Base-by-base conservation (phyloP, 2,113 vertebrate genomes). In the Poicephalus gulielmi region DNA sequence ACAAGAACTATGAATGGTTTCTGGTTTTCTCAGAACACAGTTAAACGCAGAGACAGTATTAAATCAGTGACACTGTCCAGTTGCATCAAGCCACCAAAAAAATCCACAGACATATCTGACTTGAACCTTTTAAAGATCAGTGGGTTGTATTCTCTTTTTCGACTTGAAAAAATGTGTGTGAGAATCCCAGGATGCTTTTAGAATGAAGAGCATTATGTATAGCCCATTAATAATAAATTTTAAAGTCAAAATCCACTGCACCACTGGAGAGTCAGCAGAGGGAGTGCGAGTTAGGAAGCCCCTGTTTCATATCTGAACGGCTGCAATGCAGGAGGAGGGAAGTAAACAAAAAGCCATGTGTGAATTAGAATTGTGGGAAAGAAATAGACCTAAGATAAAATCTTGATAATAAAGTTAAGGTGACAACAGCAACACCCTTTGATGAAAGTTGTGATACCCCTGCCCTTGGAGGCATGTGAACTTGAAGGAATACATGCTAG, bases 261-360 rank as follows among this genome's bases (percentile, higher is more conserved):
- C 80, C 70, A 31, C 94, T 76, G 81, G 70, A 84, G 81, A 91
- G 88, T 96, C 96, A 97, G 96, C 91, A 97, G 88, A 95, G 96
- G 95, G 94, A 96, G 95, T 66, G 80, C 11, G 24, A 91, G 95
- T 82, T 91, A 94, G 92, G 86, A 94, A 94, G 92, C 95, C 96
- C 81, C 91, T 94, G 73, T 86, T 69, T 52, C 84, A 75, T 81
- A 53, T 88, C 73, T 84, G 86, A 73, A 84, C 82, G 73, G 52
- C 66, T 93, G 74, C 74, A 92, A 0, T 70, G 77, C 53, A 82
- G 70, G 60, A 94, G 59, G 44, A 95, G 83, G 62, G 53, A 88
- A 83, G 60, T 92, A 91, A 96, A 94, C 63, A 89, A 44, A 92
- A 71, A 93, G 47, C 78, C 24, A 25, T 67, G 25, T 64, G 62